These are phyloP conservation scores for Drosophila yakuba DNA, from an alignment of 1,140 invertebrate species.

Conservation along the genomic window DNA sequence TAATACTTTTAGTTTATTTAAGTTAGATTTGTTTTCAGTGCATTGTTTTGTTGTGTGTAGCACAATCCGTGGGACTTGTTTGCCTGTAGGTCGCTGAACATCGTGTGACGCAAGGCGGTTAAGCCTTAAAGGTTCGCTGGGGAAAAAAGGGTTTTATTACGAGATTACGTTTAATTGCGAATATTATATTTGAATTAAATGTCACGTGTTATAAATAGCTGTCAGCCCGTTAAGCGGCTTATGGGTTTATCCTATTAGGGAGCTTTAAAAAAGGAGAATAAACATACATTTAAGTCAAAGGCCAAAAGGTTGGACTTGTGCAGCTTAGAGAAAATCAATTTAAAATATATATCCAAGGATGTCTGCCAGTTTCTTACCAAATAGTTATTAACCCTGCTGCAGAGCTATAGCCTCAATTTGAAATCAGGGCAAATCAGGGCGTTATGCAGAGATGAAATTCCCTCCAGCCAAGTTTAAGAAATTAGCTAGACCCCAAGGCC, in stretches of 20 bases:
- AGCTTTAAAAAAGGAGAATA: neutral
- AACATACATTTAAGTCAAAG: neutral
- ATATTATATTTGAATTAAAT: slow-evolving; percentile 48
- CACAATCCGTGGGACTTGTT: slow-evolving; percentile 3
- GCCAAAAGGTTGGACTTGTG: too few species aligned
- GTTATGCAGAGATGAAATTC: neutral
- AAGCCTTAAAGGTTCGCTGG: slow-evolving; percentile 29
- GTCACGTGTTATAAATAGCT: slow-evolving; percentile 45
- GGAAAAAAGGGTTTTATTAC: slow-evolving; percentile 31
- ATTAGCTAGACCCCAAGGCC: slow-evolving; percentile 21
- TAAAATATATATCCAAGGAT: neutral
- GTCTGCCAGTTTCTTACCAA: neutral
- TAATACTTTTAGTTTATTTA: too few species aligned
- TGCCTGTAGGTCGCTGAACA: neutral
- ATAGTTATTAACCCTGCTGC: neutral
- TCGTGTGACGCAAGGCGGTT: slow-evolving; percentile 26
- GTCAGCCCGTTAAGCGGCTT: slow-evolving; percentile 29
- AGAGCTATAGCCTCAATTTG: neutral
- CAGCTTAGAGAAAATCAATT: neutral
- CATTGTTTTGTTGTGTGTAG: neutral
- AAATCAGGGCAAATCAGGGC: neutral
- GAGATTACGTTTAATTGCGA: slow-evolving; percentile 48
- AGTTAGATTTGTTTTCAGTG: neutral
- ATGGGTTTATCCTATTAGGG: neutral
- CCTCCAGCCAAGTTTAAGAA: neutral